Percentiles rank a stretch among this genome's conserved stretches.
Conservation (phyloP, 2,888 invertebrate genomes). For the Trisateles emortualis region DNA sequence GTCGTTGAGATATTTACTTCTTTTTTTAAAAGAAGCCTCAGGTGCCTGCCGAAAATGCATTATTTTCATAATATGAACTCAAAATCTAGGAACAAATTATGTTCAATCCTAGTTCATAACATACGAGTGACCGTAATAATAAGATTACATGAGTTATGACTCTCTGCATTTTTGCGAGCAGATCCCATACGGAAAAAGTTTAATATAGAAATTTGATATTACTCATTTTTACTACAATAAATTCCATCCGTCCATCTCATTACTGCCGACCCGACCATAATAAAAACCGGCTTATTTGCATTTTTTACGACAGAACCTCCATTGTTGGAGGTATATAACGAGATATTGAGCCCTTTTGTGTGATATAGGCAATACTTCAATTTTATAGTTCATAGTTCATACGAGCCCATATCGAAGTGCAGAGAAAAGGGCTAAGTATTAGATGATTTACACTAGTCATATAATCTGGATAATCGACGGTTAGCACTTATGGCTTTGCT, state of each 20-base stretch:
- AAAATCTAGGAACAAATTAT: too few species aligned
- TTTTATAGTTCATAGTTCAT: slow-evolving; percentile 85
- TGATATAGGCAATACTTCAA: slow-evolving; percentile 79
- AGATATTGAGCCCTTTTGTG: slow-evolving; percentile 76
- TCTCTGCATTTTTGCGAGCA: background rate
- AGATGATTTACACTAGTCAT: slow-evolving; percentile 80
- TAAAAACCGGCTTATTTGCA: slow-evolving; percentile 77
- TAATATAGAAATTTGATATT: slow-evolving; percentile 44
- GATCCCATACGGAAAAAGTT: slow-evolving; percentile 18
- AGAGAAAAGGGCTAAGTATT: slow-evolving; percentile 73
- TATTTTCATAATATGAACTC: too few species aligned
- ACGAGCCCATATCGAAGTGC: slow-evolving; percentile 56
- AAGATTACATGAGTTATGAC: slow-evolving; percentile 8
- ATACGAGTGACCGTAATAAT: slow-evolving; percentile 1
- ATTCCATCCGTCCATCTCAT: slow-evolving; percentile 64
- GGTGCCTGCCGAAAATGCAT: too few species aligned
- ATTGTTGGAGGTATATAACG: slow-evolving; percentile 72
- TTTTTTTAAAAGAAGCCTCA: too few species aligned
- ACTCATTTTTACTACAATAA: slow-evolving; percentile 49
- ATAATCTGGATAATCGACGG: slow-evolving; percentile 80
- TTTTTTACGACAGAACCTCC: slow-evolving; percentile 76
- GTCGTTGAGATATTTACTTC: too few species aligned
- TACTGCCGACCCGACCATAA: slow-evolving; percentile 57
- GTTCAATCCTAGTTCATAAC: background rate
- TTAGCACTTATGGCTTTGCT: slow-evolving; percentile 69